Percentiles rank a stretch among this genome's conserved stretches.
Conservation (phyloP, 2,888 invertebrate genomes). For the Stenodera caucasica region DNA sequence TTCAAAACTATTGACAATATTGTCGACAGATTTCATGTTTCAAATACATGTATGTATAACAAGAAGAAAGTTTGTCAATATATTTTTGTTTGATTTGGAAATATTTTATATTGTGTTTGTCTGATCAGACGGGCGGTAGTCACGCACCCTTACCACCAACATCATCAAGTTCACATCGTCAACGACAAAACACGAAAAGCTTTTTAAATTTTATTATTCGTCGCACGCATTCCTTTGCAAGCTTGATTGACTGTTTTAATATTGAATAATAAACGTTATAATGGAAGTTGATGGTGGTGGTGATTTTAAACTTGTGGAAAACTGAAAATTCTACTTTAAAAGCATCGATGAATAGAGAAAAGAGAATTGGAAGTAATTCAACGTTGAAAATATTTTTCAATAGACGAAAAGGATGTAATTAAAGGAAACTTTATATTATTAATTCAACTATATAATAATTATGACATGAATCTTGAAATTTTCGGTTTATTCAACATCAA, state of each 20-base stretch:
- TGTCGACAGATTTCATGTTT: neutral
- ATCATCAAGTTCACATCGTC: slow-evolving; percentile 39
- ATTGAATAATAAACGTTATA: slow-evolving; percentile 41
- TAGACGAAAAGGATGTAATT: neutral
- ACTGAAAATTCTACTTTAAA: slow-evolving; percentile 31
- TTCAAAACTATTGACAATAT: neutral
- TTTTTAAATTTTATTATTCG: slow-evolving; percentile 50
- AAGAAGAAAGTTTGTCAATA: slow-evolving; percentile 39
- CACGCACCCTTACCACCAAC: slow-evolving; percentile 36
- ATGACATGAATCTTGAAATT: neutral
- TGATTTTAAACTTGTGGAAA: slow-evolving; percentile 22
- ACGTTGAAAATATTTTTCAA: neutral
- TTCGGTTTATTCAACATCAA: neutral
- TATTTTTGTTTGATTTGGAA: slow-evolving; percentile 41
- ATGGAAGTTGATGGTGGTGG: slow-evolving; percentile 20
- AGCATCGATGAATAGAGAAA: neutral
- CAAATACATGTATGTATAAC: slow-evolving; percentile 21
- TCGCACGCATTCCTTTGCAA: slow-evolving; percentile 44
- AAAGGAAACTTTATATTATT: neutral
- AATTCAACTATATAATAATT: neutral
- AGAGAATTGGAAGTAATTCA: neutral
- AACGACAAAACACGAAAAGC: slow-evolving; percentile 48
- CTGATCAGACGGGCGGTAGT: slow-evolving; percentile 35
- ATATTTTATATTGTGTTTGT: slow-evolving; percentile 42
- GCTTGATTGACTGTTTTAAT: slow-evolving; percentile 47